Evolutionary conservation across 2,113 vertebrate genomes (phyloP), one percentile per base, ranked within the genome.

Genomic region (Oophaga pumilio): DNA sequence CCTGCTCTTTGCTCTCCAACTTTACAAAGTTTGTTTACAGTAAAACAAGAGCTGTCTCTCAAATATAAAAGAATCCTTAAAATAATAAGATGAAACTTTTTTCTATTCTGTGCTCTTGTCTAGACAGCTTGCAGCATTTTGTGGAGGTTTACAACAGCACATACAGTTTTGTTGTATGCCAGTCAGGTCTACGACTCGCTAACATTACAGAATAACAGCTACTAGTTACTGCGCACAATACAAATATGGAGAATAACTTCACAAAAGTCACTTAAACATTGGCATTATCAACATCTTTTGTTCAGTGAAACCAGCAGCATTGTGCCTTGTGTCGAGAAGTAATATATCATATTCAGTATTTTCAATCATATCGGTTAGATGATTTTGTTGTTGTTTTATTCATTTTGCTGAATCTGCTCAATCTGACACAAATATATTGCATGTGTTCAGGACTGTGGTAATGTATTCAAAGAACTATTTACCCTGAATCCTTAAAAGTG

Each of bases 271-370:
- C 84, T 85, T 62, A 85, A 85, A 74, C 62, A 86, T 69, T 57
- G 26, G 85, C 49, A 80, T 79, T 86, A 86, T 69, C 76, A 86
- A 86, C 76, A 56, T 86, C 85, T 86, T 86, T 79, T 76, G 76
- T 69, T 86, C 76, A 86, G 60, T 56, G 76, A 43, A 86, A 86
- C 76, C 88, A 84, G 53, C 76, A 86, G 69, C 52, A n/a, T 64
- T 66, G 49, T 90, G 49, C 83, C 87, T 89, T 91, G 87, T 89
- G 24, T 89, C 88, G 80, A 88, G 82, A 90, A 90, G 22, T 88
- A 66, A 89, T 89, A 88, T 92, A 91, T 71, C 85, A 90, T 89
- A 69, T 89, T 92, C 56, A 90, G 56, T 89, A 68, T 76, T 74
- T 89, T 91, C 66, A 71, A 50, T 49, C 22, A 26, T 85, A 83